Evolutionary conservation across 2,113 vertebrate genomes (phyloP), one percentile per base, ranked within the genome.

Genomic region (Scopus umbretta): DNA sequence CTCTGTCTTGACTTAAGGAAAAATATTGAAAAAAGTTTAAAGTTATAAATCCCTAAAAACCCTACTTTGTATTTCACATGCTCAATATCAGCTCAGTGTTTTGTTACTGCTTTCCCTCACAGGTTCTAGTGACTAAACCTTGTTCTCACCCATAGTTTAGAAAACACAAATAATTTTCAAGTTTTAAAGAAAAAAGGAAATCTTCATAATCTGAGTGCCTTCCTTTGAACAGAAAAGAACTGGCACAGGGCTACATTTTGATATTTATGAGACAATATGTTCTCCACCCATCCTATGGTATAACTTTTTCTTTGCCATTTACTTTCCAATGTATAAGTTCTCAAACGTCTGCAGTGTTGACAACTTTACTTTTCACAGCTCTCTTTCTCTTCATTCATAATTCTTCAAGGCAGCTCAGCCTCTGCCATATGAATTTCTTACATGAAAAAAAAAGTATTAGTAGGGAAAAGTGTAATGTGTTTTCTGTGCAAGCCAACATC

Each of bases 111-210:
- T 86, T 79, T 82, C 18, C 4, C 34, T 71, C 9, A 19, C 4
- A 22, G 20, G 4, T 59, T 94, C 68, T 67, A 78, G 5, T 4
- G 20, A 45, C 9, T 58, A 70, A 43, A 70, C 25, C 29, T 58
- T 3, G 0, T 22, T 52, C 9, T 58, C 21, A 45, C 4, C 38
- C 19, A n/a, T 7, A 43, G 15, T 43, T 58, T 16, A 80, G 50
- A 84, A 83, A 66, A 36, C 3, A 40, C 10, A 38, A 22, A 43
- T 49, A 23, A 73, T 34, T 75, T 53, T 80, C 23, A 56, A 80
- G 4, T 52, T n/a, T n/a, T n/a, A n/a, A n/a, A n/a, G n/a, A n/a
- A 2, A 26, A 26, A 50, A 5, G 3, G 1, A 52, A 25, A 25
- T 55, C 10, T 75, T 87, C 3, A 14, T 56, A 5, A n/a, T 62